A percentile compares a stretch with the other conserved stretches of the same genome.
These are phyloP conservation scores for Odocoileus virginianus DNA, from an alignment of 2,113 vertebrate species.

Conservation along the genomic window DNA sequence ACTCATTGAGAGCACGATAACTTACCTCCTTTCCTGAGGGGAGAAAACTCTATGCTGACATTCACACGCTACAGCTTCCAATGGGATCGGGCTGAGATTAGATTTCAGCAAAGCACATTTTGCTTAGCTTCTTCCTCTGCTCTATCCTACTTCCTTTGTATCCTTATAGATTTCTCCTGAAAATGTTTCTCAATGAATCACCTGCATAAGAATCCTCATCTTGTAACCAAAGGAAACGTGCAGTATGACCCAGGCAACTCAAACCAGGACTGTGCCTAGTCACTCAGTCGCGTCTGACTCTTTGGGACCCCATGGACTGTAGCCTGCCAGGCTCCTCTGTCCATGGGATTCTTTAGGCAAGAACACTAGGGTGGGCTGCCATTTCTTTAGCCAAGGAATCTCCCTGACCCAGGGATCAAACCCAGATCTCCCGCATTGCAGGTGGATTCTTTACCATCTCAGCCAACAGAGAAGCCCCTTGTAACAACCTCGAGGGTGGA, in stretches of 20 bases:
- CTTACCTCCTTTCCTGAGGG: background rate
- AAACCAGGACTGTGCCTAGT: background rate
- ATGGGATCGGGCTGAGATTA: background rate
- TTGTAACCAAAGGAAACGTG: background rate
- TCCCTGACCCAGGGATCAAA: background rate
- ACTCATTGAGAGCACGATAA: background rate
- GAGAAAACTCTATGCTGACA: background rate
- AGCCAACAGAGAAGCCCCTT: background rate
- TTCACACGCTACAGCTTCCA: background rate
- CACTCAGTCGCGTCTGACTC: rapidly evolving
- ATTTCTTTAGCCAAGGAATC: background rate
- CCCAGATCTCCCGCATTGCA: background rate
- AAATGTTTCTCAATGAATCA: background rate
- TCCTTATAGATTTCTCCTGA: background rate
- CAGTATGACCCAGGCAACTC: background rate
- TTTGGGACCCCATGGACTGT: background rate
- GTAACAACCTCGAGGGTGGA: background rate
- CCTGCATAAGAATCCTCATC: background rate
- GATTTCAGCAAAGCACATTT: background rate
- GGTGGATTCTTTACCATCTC: background rate
- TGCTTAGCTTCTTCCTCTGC: background rate
- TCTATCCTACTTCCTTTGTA: background rate
- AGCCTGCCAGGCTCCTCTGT: background rate
- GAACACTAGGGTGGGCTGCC: background rate
- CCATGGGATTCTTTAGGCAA: background rate